Conservation (phyloP, 2,888 invertebrate species). For the Diarsia mendica region DNA sequence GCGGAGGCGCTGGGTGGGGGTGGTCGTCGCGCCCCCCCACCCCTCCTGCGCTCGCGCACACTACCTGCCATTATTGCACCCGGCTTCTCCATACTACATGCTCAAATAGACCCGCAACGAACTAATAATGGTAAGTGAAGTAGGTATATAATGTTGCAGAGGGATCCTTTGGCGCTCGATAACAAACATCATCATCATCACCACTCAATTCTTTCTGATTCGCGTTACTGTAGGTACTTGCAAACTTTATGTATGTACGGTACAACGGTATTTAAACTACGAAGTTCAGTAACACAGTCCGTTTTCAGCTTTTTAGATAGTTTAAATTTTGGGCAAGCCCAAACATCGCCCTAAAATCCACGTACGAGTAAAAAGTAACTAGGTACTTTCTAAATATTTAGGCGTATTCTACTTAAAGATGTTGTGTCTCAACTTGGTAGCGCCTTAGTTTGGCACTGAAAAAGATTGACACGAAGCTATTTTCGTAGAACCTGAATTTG, state of each 20-base stretch:
- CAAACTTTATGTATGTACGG: no score
- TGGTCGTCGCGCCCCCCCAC: conserved; percentile 91
- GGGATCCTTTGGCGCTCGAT: neutral
- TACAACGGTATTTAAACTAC: no score
- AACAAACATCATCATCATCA: no score
- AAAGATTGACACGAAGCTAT: neutral
- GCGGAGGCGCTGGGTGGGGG: conserved; percentile 88
- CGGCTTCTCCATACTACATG: conserved; percentile 95
- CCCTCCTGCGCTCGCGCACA: conserved; percentile 95
- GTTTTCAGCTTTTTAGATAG: no score
- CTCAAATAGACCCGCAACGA: conserved; percentile 94
- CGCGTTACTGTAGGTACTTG: no score
- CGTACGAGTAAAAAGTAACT: no score
- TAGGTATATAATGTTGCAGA: neutral
- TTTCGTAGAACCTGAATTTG: neutral
- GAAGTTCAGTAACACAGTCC: no score
- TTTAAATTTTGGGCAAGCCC: no score
- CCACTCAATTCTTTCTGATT: no score
- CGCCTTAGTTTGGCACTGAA: neutral
- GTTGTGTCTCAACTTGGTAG: no score
- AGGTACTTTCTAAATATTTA: neutral
- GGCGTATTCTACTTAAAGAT: no score
- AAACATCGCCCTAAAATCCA: no score
- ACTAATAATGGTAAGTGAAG: conserved; percentile 82
- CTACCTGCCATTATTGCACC: conserved; percentile 97